These are phyloP conservation scores for Sesamia nonagrioides DNA, from an alignment of 1,140 invertebrate genomes.

Conservation along the genomic window DNA sequence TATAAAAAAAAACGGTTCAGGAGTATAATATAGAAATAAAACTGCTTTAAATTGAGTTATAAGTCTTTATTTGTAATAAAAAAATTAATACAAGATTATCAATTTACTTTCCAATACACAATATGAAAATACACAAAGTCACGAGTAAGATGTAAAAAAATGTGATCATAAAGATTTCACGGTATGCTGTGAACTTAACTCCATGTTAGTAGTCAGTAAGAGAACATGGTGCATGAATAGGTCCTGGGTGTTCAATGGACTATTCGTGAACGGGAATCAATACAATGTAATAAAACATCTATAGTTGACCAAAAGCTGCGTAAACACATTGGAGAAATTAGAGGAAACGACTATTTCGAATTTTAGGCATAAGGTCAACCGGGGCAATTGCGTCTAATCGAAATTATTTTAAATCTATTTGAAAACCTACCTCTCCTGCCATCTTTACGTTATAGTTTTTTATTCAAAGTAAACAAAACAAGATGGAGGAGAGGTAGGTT, in stretches of 20 bases:
- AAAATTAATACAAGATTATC: conserved; percentile 47
- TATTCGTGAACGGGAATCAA: background rate
- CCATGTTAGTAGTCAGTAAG: background rate
- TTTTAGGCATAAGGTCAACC: background rate
- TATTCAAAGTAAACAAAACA: too few species aligned
- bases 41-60: conserved; percentile 9
- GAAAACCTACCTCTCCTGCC: too few species aligned
- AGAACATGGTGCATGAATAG: background rate
- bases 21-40: background rate
- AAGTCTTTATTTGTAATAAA: conserved; percentile 48
- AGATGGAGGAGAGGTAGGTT: too few species aligned
- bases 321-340: background rate
- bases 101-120: conserved; percentile 49
- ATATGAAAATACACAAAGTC: conserved; percentile 56
- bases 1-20: too few species aligned
- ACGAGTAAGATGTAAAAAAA: conserved; percentile 44
- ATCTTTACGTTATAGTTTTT: too few species aligned
- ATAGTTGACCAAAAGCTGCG: background rate
- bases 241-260: background rate
- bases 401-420: too few species aligned
- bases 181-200: background rate
- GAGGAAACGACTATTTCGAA: background rate
- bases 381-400: too few species aligned
- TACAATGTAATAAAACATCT: background rate
- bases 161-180: conserved; percentile 17